Percentiles rank a stretch among this genome's conserved stretches.
Conservation (phyloP, 2,113 vertebrate species). For the Perca fluviatilis region DNA sequence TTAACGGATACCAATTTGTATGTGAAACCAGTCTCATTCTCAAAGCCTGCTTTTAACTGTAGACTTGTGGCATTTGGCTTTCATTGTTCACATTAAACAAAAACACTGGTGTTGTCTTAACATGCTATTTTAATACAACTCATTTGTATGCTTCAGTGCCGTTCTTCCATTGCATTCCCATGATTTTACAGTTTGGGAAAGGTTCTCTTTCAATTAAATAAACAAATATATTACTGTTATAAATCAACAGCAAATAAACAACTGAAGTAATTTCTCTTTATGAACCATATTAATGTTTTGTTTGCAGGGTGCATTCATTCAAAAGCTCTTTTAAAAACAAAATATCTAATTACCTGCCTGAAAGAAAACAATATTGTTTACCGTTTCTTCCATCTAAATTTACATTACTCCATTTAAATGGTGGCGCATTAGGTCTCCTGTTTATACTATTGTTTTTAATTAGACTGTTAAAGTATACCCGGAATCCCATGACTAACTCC, state of each 20-base stretch:
- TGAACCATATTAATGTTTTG: not conserved
- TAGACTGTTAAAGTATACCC: not conserved
- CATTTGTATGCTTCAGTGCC: constrained; percentile 6
- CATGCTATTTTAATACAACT: not conserved
- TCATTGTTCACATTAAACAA: constrained; percentile 34
- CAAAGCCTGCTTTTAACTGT: constrained; percentile 4
- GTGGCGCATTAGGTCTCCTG: not conserved
- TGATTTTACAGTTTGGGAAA: not conserved
- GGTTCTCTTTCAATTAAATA: not conserved
- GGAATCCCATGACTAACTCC: not conserved
- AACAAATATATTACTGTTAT: not conserved
- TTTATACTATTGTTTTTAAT: not conserved
- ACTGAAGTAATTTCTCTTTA: not conserved
- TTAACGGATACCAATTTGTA: constrained; percentile 47
- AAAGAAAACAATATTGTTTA: not conserved
- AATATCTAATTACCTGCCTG: constrained; percentile 14
- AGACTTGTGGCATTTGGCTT: constrained; percentile 22
- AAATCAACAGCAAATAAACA: constrained; percentile 2
- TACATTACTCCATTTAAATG: not conserved
- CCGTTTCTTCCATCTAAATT: not conserved
- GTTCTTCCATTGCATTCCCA: not conserved
- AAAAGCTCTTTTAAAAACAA: constrained; percentile 4
- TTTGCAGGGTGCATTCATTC: not conserved
- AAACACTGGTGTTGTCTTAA: constrained; percentile 15
- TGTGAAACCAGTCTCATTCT: constrained; percentile 48